Evolutionary conservation across 37 sponge, comb jelly and placozoan species (phyloP).

Genomic region (Mnemiopsis leidyi): DNA sequence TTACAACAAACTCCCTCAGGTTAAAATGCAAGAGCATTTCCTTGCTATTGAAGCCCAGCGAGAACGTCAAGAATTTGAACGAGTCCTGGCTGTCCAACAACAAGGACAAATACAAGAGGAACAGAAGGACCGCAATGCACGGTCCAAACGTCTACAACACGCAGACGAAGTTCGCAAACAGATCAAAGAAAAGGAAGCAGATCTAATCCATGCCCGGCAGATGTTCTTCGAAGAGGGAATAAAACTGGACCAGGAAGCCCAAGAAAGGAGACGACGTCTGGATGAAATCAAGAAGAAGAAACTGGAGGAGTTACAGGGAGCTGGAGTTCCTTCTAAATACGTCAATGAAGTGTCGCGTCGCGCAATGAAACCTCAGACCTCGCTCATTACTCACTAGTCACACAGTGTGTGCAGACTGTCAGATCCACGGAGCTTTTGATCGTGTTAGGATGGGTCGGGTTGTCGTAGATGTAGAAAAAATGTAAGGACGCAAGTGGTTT

Average conservation of each 20-base stretch:
- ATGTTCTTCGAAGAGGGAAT: constrained; percentile 96
- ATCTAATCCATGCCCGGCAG: constrained; percentile 71
- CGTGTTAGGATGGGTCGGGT: background rate
- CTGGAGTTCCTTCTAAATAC: constrained; percentile 95
- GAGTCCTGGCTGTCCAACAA: constrained; percentile 83
- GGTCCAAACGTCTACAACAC: constrained; percentile 66
- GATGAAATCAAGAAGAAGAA: constrained; percentile 96
- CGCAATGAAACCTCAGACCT: constrained; percentile 88
- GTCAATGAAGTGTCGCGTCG: constrained; percentile 90
- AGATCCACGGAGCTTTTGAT: background rate
- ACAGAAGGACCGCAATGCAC: constrained; percentile 50
- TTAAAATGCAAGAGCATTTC: constrained; percentile 84
- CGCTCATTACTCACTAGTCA: constrained; percentile 82
- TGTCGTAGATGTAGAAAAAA: background rate
- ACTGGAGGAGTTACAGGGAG: constrained; percentile 79
- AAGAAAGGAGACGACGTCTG: constrained; percentile 80
- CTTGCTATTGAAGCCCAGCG: constrained; percentile 83
- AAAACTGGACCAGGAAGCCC: constrained; percentile 93
- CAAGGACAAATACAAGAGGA: constrained; percentile 74
- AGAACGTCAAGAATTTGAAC: constrained; percentile 92
- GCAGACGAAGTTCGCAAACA: constrained; percentile 84
- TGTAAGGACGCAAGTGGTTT: background rate
- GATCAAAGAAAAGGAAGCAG: constrained; percentile 84
- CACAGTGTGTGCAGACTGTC: background rate
- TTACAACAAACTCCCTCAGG: too few relatives aligned